Conservation (phyloP, 2,888 invertebrate species). For the Drosophila barbarae region DNA sequence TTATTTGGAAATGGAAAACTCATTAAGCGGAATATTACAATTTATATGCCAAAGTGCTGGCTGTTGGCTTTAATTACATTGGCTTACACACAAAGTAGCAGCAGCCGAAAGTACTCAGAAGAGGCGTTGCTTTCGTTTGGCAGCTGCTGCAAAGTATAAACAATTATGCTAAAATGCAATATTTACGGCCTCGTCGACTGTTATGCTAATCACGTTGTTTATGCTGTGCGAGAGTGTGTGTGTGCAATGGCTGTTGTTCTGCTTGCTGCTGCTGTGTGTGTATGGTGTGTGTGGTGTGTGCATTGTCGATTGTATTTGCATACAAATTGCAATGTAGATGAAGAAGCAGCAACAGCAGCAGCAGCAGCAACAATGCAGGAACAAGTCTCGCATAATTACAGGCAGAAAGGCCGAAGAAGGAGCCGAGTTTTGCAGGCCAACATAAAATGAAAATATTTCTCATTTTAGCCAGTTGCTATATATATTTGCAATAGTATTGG, state of each 20-base stretch:
- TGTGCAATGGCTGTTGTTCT: constrained; percentile 22
- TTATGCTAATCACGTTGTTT: constrained; percentile 64
- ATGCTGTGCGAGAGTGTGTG: constrained; percentile 25
- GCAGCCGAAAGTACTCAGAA: constrained; percentile 28
- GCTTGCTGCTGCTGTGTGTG: constrained; percentile 4
- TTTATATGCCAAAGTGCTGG: constrained; percentile 19
- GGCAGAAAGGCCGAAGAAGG: constrained; percentile 16
- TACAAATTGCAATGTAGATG: constrained; percentile 72
- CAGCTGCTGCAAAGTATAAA: constrained; percentile 63
- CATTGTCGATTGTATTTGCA: constrained; percentile 72
- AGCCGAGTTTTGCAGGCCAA: constrained; percentile 42
- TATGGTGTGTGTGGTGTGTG: constrained; percentile 38
- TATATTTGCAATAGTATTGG: constrained; percentile 44
- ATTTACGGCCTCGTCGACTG: constrained; percentile 62
- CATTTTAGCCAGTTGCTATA: constrained; percentile 3
- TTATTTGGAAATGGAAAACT: constrained; percentile 23
- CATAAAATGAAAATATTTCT: constrained; percentile 34
- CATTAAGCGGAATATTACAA: constrained; percentile 27
- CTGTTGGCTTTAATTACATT: constrained; percentile 41
- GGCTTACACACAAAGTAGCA: constrained; percentile 31
- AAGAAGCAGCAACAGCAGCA: constrained; percentile 44
- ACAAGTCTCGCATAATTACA: constrained; percentile 67
- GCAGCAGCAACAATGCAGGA: constrained; percentile 33
- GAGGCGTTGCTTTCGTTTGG: constrained; percentile 45
- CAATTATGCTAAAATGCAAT: constrained; percentile 72